Evolutionary conservation across 2,888 invertebrate genomes (phyloP).

Genomic region (Scaptodrosophila latifasciaeformis): DNA sequence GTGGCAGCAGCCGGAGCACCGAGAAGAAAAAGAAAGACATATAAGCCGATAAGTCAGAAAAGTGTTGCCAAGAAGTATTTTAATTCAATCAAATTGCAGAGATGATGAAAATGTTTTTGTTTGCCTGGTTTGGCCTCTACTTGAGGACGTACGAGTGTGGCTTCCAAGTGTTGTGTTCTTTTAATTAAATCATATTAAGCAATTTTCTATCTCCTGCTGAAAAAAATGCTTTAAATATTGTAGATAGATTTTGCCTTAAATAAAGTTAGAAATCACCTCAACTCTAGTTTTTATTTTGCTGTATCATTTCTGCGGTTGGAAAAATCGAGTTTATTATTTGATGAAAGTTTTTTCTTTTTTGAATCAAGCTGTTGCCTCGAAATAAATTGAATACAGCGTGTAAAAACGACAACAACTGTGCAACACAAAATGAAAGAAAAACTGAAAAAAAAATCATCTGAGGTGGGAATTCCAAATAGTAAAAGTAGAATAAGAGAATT

Average conservation of each 20-base stretch:
- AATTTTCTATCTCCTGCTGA: too few species aligned
- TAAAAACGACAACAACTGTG: constrained; percentile 21
- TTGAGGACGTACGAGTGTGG: not conserved
- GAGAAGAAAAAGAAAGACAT: constrained; percentile 10
- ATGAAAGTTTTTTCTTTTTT: constrained; percentile 60
- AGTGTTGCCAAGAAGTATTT: constrained; percentile 54
- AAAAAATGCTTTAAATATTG: too few species aligned
- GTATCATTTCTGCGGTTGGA: too few species aligned
- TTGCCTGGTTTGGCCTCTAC: too few species aligned
- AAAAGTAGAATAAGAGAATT: constrained; percentile 25
- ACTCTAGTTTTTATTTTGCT: too few species aligned
- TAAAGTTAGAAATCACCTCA: too few species aligned
- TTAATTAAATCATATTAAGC: too few species aligned
- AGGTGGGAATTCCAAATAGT: too few species aligned
- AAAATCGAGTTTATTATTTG: constrained; percentile 68
- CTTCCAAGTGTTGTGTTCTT: not conserved
- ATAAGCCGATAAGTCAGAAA: constrained; percentile 14
- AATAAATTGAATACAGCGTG: constrained; percentile 64
- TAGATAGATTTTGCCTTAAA: too few species aligned
- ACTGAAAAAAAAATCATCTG: constrained; percentile 18
- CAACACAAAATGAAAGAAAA: constrained; percentile 5
- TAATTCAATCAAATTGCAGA: constrained; percentile 67
- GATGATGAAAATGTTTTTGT: too few species aligned
- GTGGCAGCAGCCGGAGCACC: constrained; percentile 5
- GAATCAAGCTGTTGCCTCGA: constrained; percentile 61